Base-by-base conservation (phyloP, 2,797 vertebrate species). In the Peromyscus nudipes region DNA sequence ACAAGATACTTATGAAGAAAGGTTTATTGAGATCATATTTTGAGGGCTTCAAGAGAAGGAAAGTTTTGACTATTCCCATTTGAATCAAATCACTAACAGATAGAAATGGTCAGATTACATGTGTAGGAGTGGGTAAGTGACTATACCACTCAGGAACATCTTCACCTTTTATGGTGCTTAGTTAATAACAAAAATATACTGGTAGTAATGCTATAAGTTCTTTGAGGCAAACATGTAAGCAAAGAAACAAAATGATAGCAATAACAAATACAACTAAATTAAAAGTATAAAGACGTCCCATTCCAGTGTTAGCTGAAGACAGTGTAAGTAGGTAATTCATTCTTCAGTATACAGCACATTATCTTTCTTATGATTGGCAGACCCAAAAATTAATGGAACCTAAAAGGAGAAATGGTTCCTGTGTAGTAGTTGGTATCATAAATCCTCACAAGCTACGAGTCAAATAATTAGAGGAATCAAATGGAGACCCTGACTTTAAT, bases 401-500 rank as follows among this genome's bases (percentile, higher is more conserved):
- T 81, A 96, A 94, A 57, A 76, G 19, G 92, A n/a, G 31, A 80
- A 95, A 19, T 65, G 23, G 89, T 71, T 8, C 46, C 76, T 90
- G 46, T 65, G 97, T 92, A 95, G 90, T 62, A 92, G 55, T 0
- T 92, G 95, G 85, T 34, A 96, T 49, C 0, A 0, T 76, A 93
- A 65, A 13, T 90, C 60, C 21, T 91, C 0, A 52, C 89, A 85
- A 90, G 27, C 64, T 95, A 11, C 75, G 94, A 94, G 89, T 96
- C 81, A 69, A 92, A 37, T 96, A 98, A 98, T 98, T 97, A 97
- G 40, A 90, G 49, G 93, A 98, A 98, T 98, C 93, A 96, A 97
- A 97, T 97, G 76, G 64, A 98, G 97, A 89, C 55, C 82, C 83
- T 95, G 93, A 94, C 87, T 98, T 97, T 98, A 98, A 98, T 98